phyloP scores from a whole-genome alignment of 2,797 vertebrate species.

The Phrynocephalus vlangalii region DNA sequence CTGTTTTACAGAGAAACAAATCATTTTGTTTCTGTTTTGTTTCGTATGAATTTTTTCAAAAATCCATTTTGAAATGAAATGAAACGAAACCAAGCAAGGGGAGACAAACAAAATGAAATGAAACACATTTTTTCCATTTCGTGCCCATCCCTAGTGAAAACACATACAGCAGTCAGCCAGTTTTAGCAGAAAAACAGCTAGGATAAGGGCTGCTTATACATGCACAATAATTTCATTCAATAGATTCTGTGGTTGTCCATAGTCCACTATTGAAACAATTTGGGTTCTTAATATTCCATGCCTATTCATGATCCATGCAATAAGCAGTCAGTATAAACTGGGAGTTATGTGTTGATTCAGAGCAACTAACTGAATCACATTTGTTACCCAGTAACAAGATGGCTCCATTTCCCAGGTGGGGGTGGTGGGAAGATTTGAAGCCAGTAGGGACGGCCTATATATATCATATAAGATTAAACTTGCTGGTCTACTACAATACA shows the following conservation, averaged over 20 bases:
- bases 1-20: too few relatives aligned
- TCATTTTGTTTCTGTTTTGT: too few relatives aligned
- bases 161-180: not conserved
- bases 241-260: too few relatives aligned
- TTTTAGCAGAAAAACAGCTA: not conserved
- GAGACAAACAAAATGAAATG: too few relatives aligned
- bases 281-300: not conserved
- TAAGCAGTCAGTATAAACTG: constrained; percentile 34
- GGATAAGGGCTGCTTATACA: not conserved
- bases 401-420: not conserved
- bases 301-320: not conserved
- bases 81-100: too few relatives aligned
- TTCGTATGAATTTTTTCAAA: too few relatives aligned
- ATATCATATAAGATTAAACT: constrained; percentile 1
- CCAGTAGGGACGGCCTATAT: not conserved
- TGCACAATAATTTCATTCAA: not conserved
- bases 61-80: too few relatives aligned
- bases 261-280: not conserved
- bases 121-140: too few relatives aligned
- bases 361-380: not conserved
- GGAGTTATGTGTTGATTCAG: not conserved
- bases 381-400: constrained; percentile 42
- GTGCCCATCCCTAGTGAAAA: too few relatives aligned
- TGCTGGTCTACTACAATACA: constrained; percentile 27
- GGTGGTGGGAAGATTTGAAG: not conserved